phyloP scores from a whole-genome alignment of 1,140 invertebrate genomes.

The Euschistus heros region DNA sequence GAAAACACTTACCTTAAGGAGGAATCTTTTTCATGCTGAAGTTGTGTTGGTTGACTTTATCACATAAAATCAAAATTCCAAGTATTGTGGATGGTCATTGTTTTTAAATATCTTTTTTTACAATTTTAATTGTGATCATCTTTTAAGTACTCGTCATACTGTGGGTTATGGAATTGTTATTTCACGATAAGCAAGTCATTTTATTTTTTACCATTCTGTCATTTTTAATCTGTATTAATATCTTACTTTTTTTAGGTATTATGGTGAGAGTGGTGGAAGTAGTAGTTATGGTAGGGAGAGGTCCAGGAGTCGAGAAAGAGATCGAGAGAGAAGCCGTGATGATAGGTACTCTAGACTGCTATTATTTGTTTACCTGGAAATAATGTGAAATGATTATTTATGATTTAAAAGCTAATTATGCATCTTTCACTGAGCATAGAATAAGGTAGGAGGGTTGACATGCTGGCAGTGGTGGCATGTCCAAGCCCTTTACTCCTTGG shows the following conservation, averaged over 20 bases:
- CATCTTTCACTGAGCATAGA: no score
- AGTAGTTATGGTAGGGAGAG: slow-evolving; percentile 37
- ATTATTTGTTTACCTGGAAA: slow-evolving; percentile 7
- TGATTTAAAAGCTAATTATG: neutral
- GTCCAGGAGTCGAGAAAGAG: slow-evolving; percentile 35
- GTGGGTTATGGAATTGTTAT: no score
- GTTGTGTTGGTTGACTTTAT: no score
- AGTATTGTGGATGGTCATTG: no score
- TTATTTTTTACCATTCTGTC: no score
- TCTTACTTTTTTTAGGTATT: slow-evolving; percentile 28
- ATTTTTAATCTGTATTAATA: slow-evolving; percentile 13
- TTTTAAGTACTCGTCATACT: no score
- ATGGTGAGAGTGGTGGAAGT: slow-evolving; percentile 28
- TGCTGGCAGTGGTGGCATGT: neutral
- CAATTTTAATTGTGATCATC: no score
- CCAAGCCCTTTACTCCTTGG: neutral
- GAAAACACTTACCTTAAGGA: no score
- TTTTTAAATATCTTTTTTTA: no score
- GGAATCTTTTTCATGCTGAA: no score
- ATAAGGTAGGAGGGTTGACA: neutral
- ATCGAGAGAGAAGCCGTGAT: slow-evolving; percentile 54
- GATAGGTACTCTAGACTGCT: slow-evolving; percentile 48
- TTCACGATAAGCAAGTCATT: no score
- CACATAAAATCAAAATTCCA: no score
- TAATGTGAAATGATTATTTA: slow-evolving; percentile 8